Base-by-base conservation (phyloP, 2,113 vertebrate genomes). In the Epinephelus lanceolatus region DNA sequence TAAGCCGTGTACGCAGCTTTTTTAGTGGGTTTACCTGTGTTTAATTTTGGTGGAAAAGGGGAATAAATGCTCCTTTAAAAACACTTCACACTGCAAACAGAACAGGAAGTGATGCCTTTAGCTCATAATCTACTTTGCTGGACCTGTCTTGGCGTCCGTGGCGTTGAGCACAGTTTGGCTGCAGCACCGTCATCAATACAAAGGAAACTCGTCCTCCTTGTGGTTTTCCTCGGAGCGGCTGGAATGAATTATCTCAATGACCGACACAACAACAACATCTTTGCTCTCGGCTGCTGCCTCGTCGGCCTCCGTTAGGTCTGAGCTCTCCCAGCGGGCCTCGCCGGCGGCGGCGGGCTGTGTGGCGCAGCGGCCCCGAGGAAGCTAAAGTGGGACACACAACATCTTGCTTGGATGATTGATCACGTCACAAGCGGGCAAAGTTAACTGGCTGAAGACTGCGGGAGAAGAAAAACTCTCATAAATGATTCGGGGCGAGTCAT, bases 381-480 rank as follows among this genome's bases (percentile, higher is more conserved):
- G 76, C 59, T 81, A 59, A 85, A 92, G 86, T 76, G 86, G 87
- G 88, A 88, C 83, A 79, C 79, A 90, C 86, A 91, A 89, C 89
- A 88, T 90, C 87, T 71, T 76, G 82, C 86, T 81, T 63, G 89
- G 90, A 79, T 89, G 90, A 90, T 91, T 92, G 93, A 82, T 89
- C 89, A 76, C 66, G 86, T 93, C 89, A 92, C 91, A 92, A 89
- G 74, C n/a, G n/a, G 77, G 76, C 71, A 83, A 69, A 75, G 89
- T 78, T 62, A 85, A 90, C 87, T 33, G 62, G 79, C 86, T 65
- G 86, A 77, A 69, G 82, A 79, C 86, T 47, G 81, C 56, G 55
- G 84, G 88, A 81, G 86, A 92, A 91, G 81, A 86, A 83, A 90
- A 91, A 90, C 90, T 88, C 90, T 92, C 89, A 91, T 93, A 77